Percentiles rank a stretch among this genome's conserved stretches.
These are phyloP conservation scores for Porites lobata DNA, from an alignment of 92 coral and sea anemone species.

Conservation along the genomic window DNA sequence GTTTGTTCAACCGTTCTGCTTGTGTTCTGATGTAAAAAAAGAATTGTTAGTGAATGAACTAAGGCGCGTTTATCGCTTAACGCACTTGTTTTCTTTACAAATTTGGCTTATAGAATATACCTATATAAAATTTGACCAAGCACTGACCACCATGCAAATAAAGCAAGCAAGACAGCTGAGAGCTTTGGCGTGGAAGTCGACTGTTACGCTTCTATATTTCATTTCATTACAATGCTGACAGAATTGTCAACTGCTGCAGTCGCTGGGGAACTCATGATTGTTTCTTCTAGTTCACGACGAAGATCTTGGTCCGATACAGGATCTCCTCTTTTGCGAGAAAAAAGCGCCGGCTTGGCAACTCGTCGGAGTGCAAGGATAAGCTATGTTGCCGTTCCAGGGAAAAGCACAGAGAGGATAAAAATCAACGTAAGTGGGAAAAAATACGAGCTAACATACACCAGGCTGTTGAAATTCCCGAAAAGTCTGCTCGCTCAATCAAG, in stretches of 20 bases:
- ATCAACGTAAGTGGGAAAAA: constrained; percentile 74
- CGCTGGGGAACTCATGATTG: constrained; percentile 9
- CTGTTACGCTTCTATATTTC: background rate
- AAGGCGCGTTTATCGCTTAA: background rate
- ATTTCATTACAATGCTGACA: background rate
- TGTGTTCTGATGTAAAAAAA: background rate
- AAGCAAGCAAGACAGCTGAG: background rate
- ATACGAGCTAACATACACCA: constrained; percentile 51
- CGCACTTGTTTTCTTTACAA: constrained; percentile 16
- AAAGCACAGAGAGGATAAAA: constrained; percentile 29
- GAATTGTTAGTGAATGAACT: background rate
- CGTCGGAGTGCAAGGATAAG: constrained; percentile 14
- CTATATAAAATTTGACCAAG: background rate
- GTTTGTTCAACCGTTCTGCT: background rate
- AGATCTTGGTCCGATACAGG: constrained; percentile 33
- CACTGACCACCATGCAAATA: background rate
- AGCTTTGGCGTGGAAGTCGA: background rate
- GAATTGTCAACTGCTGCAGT: constrained; percentile 5
- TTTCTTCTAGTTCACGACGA: constrained; percentile 2
- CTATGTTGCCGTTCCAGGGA: constrained; percentile 34
- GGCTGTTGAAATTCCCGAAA: constrained; percentile 60
- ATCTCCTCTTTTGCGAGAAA: constrained; percentile 9
- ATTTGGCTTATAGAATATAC: background rate
- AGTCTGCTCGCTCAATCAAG: constrained; percentile 66
- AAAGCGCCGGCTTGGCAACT: background rate